Conservation (phyloP, 2,797 vertebrate genomes). For the Chrysocyon brachyurus region DNA sequence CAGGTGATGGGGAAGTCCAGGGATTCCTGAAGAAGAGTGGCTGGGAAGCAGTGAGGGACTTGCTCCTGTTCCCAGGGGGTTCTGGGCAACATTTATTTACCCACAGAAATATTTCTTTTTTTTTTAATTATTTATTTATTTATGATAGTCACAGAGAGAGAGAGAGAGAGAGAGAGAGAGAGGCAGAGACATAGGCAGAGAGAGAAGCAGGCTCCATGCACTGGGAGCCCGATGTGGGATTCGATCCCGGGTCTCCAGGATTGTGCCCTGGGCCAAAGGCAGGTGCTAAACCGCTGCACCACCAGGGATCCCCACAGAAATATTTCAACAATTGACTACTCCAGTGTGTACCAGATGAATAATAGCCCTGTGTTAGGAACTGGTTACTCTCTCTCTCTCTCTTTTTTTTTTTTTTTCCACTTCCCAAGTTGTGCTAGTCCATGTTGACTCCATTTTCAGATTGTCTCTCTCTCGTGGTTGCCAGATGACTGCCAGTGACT, state of each 20-base stretch:
- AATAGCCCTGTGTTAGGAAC: neutral
- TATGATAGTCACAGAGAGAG: too few species aligned
- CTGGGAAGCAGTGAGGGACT: neutral
- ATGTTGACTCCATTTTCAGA: neutral
- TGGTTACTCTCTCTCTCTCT: neutral
- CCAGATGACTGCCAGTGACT: neutral
- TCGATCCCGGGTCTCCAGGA: too few species aligned
- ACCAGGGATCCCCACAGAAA: neutral
- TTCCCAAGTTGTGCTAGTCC: neutral
- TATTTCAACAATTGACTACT: neutral
- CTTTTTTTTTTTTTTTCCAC: too few species aligned
- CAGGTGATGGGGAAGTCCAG: neutral
- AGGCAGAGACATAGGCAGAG: too few species aligned
- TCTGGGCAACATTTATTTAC: neutral
- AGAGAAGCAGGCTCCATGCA: too few species aligned
- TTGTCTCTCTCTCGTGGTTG: neutral
- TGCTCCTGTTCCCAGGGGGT: neutral
- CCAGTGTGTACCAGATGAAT: neutral
- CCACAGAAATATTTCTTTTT: neutral
- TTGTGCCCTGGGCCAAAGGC: too few species aligned
- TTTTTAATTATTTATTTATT: too few species aligned
- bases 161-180: too few species aligned
- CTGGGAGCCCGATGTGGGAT: too few species aligned
- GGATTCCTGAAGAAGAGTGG: neutral
- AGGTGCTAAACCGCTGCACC: too few species aligned